Evolutionary conservation across 2,888 invertebrate genomes (phyloP).

Genomic region (Keiferia lycopersicella): DNA sequence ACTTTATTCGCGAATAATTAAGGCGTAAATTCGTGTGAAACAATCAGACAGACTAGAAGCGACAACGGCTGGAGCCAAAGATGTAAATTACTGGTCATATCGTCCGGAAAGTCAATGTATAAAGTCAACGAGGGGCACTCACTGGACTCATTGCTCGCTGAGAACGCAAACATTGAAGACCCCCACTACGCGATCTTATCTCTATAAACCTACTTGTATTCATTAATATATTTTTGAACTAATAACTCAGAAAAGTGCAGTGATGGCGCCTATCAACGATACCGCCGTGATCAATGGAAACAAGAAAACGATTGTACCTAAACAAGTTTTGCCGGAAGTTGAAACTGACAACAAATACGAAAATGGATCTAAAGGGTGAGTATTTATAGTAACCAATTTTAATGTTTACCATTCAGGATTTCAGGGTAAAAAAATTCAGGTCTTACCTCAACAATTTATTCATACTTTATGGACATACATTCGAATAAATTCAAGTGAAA

Average conservation of each 20-base stretch:
- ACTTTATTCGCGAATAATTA: constrained; percentile 6
- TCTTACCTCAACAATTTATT: too few species aligned
- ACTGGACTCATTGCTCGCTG: constrained; percentile 60
- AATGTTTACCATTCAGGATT: too few species aligned
- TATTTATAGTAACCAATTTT: background rate
- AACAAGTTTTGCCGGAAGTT: constrained; percentile 67
- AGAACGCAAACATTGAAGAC: constrained; percentile 60
- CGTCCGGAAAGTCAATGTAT: constrained; percentile 52
- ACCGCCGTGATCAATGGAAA: constrained; percentile 58
- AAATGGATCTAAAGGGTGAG: constrained; percentile 18
- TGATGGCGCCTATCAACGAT: constrained; percentile 73
- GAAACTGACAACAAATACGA: constrained; percentile 56
- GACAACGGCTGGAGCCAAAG: constrained; percentile 28
- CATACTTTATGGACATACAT: too few species aligned
- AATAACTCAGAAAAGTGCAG: constrained; percentile 50
- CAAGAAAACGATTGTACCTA: constrained; percentile 52
- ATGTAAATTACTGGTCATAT: constrained; percentile 36
- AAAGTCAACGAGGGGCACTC: constrained; percentile 53
- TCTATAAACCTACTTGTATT: constrained; percentile 34
- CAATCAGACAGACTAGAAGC: background rate
- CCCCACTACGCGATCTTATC: constrained; percentile 38
- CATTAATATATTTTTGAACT: constrained; percentile 31
- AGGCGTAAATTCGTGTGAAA: background rate
- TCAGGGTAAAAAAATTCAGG: background rate
- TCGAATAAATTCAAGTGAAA: too few species aligned